Evolutionary conservation across 35 echinoderm and acorn worm genomes (phyloP), one percentile per base, ranked within the genome.

Genomic region (Lytechinus variegatus): DNA sequence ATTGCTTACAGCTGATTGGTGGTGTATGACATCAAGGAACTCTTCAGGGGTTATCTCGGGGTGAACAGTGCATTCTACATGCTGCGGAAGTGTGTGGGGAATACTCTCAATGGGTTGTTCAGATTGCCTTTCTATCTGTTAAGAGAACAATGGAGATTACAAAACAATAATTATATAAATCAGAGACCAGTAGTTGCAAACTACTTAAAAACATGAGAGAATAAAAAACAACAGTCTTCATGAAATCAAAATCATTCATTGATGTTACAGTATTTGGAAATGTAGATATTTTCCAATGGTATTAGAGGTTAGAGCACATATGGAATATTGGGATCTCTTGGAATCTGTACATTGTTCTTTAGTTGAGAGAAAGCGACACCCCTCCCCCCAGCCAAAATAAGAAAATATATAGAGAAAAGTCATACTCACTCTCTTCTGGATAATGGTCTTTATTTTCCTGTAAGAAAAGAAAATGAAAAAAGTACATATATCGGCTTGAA

Each of bases 11-110:
- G n/a, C 92, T 55, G 92, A 93, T 93, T 93, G 95, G 9, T 86
- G 54, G 66, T 95, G 95, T 16, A 98, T 96, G 27, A 97, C 94
- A 86, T 95, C 61, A 12, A 98, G 57, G 86, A 98, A 98, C 79
- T 98, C 96, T 94, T 94, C 54, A 58, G 97, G 95, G 96, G 97
- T 97, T 24, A 98, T 98, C 52, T 97, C 87, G 27, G 97, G 97
- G 95, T 96, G 87, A 55, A 98, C 95, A 9, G 95, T 98, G 55
- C 97, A 97, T 44, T 97, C 93, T 27, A 98, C 95, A 88, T 98
- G 97, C 61, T 98, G 96, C 14, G 95, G 94, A 5, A 94, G 95
- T 9, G 55, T 44, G 53, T 91, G 96, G 91, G 52, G 88, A 90
- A 90, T 90, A 51, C 16, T 9, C 8, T 90, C 33, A 10, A 54